phyloP scores from a whole-genome alignment of 2,113 vertebrate genomes.

The Ranitomeya imitator region DNA sequence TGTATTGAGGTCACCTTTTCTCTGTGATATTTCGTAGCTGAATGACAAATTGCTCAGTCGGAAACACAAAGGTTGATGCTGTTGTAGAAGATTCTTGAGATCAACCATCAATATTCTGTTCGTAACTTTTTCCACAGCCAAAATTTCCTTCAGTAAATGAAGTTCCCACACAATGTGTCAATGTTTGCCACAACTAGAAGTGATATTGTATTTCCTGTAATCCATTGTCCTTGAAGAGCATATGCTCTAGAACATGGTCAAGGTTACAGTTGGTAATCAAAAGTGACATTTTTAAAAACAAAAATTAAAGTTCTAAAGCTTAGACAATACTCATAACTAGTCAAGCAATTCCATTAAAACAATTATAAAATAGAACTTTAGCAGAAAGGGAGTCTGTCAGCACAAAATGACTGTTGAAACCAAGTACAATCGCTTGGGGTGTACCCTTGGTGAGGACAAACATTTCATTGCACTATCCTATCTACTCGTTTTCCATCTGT shows the following conservation, averaged over 20 bases:
- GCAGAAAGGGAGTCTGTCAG: background rate
- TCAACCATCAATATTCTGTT: constrained; percentile 30
- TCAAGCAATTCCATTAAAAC: no score
- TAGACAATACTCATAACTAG: no score
- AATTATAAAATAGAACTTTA: background rate
- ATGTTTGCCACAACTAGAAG: constrained; percentile 26
- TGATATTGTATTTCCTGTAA: background rate
- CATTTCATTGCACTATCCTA: no score
- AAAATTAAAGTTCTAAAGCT: background rate
- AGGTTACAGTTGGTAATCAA: background rate
- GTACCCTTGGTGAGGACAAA: no score
- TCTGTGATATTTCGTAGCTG: constrained; percentile 4
- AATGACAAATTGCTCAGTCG: background rate
- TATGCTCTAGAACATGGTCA: background rate
- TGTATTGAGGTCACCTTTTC: constrained; percentile 28
- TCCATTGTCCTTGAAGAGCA: background rate
- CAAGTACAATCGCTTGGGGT: no score
- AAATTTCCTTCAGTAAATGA: background rate
- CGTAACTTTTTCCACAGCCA: constrained; percentile 18
- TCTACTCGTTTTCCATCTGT: no score
- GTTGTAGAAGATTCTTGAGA: background rate
- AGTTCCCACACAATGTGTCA: background rate
- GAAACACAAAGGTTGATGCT: constrained; percentile 21
- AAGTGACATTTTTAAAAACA: background rate
- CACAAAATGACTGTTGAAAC: no score